phyloP scores from a whole-genome alignment of 2,113 vertebrate genomes.

The Apaloderma vittatum region DNA sequence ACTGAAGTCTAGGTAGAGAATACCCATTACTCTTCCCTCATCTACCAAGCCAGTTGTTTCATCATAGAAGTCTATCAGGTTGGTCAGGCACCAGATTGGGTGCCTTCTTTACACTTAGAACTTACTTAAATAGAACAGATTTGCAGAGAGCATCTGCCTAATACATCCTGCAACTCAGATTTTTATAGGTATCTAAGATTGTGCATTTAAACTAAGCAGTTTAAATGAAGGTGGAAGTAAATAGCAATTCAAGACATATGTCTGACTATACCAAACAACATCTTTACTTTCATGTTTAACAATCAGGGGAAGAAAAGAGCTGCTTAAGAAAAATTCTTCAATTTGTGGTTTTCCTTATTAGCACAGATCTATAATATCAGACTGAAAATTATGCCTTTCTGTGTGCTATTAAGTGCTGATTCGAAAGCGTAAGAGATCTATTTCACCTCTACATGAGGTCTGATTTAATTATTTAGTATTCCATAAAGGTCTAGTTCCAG shows the following conservation, averaged over 20 bases:
- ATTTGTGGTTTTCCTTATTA: slow-evolving; percentile 38
- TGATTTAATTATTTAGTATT: slow-evolving; percentile 64
- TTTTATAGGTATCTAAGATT: slow-evolving; percentile 10
- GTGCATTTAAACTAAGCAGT: background rate
- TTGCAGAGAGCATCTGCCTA: slow-evolving; percentile 19
- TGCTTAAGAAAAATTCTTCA: slow-evolving; percentile 35
- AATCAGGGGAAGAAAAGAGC: slow-evolving; percentile 22
- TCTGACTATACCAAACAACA: slow-evolving; percentile 7
- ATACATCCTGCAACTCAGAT: background rate
- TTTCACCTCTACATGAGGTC: background rate
- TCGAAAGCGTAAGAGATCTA: slow-evolving; percentile 32
- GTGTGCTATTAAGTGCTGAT: slow-evolving; percentile 22
- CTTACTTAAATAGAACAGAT: background rate
- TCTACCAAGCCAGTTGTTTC: background rate
- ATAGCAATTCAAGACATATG: background rate
- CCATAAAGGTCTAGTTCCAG: background rate
- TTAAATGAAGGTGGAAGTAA: slow-evolving; percentile 51
- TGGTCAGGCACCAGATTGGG: background rate
- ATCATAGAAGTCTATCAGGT: background rate
- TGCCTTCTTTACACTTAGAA: background rate
- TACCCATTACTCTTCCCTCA: background rate
- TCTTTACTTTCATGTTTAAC: slow-evolving; percentile 34
- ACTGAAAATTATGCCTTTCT: slow-evolving; percentile 38
- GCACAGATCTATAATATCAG: background rate
- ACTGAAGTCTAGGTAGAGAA: background rate